Conservation (phyloP, 2,888 invertebrate genomes). For the Sarcophaga caerulescens region DNA sequence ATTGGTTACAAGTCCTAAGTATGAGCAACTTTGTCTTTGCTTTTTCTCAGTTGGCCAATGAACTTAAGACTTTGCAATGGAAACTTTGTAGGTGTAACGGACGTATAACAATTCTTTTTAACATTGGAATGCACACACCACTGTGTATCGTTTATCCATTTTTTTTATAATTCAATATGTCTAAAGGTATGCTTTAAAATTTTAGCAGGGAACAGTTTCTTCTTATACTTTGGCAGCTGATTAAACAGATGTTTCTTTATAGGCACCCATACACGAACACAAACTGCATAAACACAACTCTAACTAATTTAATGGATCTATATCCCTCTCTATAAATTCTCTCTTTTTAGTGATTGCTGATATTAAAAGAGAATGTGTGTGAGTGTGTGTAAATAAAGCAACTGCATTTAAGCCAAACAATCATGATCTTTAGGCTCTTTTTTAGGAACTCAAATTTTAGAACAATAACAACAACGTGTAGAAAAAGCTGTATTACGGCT, state of each 20-base stretch:
- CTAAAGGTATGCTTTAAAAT: constrained; percentile 33
- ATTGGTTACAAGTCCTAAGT: too few relatives aligned
- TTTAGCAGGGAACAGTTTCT: neutral
- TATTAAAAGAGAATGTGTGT: neutral
- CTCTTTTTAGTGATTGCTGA: neutral
- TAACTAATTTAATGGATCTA: too few relatives aligned
- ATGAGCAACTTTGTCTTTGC: too few relatives aligned
- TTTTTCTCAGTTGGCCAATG: too few relatives aligned
- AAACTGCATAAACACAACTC: neutral
- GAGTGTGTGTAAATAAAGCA: neutral
- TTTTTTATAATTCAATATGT: neutral
- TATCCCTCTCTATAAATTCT: neutral
- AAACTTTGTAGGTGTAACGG: too few relatives aligned
- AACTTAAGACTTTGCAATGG: too few relatives aligned
- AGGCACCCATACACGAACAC: neutral
- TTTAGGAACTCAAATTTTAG: neutral
- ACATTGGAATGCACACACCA: too few relatives aligned
- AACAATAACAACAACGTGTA: constrained; percentile 21
- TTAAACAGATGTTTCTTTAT: neutral
- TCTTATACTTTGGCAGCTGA: constrained; percentile 16
- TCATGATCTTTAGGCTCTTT: constrained; percentile 53
- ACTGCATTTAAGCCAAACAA: constrained; percentile 62
- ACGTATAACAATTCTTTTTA: too few relatives aligned
- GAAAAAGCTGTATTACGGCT: constrained; percentile 31
- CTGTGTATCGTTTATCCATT: too few relatives aligned